phyloP scores from a whole-genome alignment of 2,888 invertebrate species.

The Phytoseiulus persimilis region DNA sequence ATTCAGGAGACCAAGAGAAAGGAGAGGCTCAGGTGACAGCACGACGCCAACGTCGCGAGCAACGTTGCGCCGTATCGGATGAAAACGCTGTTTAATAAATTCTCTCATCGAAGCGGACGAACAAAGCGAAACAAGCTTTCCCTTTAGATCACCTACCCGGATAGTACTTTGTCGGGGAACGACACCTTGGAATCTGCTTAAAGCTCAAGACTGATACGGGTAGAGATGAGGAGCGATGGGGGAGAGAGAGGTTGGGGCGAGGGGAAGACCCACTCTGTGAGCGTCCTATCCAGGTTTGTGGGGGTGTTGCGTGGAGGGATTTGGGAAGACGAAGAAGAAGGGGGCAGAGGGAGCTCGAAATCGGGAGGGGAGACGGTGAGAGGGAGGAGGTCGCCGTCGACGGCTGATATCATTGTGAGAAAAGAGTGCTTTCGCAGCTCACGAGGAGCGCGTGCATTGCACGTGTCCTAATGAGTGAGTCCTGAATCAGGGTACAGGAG shows the following conservation, averaged over 20 bases:
- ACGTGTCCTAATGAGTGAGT: conserved; percentile 5
- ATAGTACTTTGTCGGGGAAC: too few species aligned
- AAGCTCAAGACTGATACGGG: background rate
- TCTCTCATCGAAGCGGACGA: background rate
- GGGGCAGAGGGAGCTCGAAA: background rate
- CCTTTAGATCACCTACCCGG: background rate
- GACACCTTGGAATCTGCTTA: background rate
- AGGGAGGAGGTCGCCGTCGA: background rate
- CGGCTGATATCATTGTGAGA: conserved; percentile 5
- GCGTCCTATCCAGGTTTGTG: background rate
- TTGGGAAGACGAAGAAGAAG: background rate
- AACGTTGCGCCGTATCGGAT: background rate
- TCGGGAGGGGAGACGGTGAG: background rate
- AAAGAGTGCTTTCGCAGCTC: background rate
- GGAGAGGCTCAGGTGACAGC: too few species aligned
- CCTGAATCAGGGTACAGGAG: conserved; percentile 9
- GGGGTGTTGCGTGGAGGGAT: background rate
- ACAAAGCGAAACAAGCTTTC: background rate
- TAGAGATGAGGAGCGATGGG: background rate
- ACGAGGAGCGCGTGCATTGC: background rate
- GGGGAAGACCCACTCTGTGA: background rate
- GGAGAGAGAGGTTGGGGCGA: background rate
- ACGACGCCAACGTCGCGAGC: too few species aligned
- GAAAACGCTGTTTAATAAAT: background rate
- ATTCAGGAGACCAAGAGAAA: background rate